Conservation (phyloP, 53 echinoderm and acorn worm genomes). For the Antedon mediterranea region DNA sequence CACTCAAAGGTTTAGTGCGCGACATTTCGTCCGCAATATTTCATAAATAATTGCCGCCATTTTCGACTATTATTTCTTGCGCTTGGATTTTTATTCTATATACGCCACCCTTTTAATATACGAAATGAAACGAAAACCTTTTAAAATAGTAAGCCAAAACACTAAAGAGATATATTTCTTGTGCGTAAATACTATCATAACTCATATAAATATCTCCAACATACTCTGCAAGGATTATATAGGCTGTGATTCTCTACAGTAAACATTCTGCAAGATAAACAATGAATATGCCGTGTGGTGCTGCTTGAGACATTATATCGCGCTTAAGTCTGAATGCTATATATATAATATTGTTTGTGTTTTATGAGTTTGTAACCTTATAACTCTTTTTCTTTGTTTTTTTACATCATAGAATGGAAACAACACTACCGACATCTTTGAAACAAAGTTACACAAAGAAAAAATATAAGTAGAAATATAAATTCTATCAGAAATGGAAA, state of each 20-base stretch:
- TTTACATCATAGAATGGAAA: no score
- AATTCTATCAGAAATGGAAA: no score
- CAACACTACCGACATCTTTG: no score
- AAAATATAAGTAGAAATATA: no score
- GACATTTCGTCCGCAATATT: neutral
- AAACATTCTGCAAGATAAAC: neutral
- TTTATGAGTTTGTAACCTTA: no score
- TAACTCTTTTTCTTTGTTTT: no score
- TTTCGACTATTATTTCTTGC: neutral
- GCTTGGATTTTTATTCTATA: neutral
- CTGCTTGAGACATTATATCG: no score
- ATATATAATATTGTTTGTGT: no score
- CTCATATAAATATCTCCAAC: neutral
- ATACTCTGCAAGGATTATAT: neutral
- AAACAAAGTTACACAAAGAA: no score
- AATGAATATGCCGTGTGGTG: no score
- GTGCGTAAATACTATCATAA: neutral
- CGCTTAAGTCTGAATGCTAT: no score
- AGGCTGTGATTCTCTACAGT: neutral
- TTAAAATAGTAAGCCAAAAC: neutral
- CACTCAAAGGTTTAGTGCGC: neutral
- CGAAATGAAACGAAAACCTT: neutral
- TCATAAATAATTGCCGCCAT: neutral
- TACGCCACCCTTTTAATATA: neutral
- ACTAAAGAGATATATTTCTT: neutral